These are phyloP conservation scores for Scaptomyza polygonia DNA, from an alignment of 2,888 invertebrate species.

Conservation along the genomic window DNA sequence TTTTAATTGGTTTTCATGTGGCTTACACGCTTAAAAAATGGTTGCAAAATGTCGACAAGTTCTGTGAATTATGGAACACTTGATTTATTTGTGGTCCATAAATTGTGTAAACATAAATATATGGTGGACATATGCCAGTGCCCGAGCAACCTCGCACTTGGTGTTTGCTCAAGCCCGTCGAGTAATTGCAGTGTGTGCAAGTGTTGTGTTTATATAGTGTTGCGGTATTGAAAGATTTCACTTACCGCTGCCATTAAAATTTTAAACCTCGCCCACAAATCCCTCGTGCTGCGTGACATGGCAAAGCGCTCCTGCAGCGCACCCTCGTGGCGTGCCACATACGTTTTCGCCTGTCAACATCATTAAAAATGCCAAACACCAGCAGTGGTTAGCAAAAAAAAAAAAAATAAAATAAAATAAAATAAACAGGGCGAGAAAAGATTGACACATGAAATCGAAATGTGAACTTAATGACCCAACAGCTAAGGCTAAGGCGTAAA, in stretches of 20 bases:
- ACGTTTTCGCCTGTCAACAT: conserved; percentile 90
- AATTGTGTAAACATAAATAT: conserved; percentile 65
- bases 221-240: conserved; percentile 62
- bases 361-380: conserved; percentile 56
- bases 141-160: not conserved
- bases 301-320: conserved; percentile 94
- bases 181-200: conserved; percentile 24
- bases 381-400: conserved; percentile 10
- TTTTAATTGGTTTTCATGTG: conserved; percentile 71
- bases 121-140: conserved; percentile 30
- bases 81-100: conserved; percentile 68
- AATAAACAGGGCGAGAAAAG: conserved; percentile 38
- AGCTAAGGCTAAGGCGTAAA: conserved; percentile 51
- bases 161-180: conserved; percentile 13
- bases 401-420: too few relatives aligned
- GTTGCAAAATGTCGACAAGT: conserved; percentile 33
- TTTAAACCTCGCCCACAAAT: conserved; percentile 93
- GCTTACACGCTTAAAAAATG: conserved; percentile 7
- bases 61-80: conserved; percentile 58
- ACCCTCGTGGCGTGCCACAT: conserved; percentile 95
- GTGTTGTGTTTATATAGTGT: conserved; percentile 6
- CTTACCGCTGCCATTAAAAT: conserved; percentile 91
- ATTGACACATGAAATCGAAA: conserved; percentile 70
- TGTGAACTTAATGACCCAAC: conserved; percentile 60
- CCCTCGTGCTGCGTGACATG: conserved; percentile 93